phyloP scores from a whole-genome alignment of 2,113 vertebrate genomes.

The Salvelinus namaycush region DNA sequence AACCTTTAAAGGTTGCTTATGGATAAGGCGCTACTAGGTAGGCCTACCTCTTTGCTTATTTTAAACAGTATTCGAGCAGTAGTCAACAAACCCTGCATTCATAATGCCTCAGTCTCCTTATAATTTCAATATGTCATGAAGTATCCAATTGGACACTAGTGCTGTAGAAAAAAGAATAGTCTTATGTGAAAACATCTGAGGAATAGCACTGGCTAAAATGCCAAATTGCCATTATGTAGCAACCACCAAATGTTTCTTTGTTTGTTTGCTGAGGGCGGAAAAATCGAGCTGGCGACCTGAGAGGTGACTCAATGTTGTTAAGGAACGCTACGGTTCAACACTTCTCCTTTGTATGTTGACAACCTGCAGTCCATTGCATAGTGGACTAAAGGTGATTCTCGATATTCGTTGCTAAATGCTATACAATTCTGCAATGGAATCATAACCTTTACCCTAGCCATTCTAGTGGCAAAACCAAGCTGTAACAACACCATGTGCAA shows the following conservation, averaged over 20 bases:
- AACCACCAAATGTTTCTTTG: slow-evolving; percentile 50
- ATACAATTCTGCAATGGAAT: background rate
- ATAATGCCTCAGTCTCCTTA: background rate
- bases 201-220: background rate
- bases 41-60: too few species aligned
- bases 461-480: background rate
- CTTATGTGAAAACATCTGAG: background rate
- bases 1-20: too few species aligned
- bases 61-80: background rate
- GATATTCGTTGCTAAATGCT: background rate
- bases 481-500: background rate
- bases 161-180: background rate
- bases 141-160: background rate
- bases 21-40: too few species aligned
- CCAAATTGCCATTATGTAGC: slow-evolving; percentile 43
- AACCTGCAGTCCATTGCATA: background rate
- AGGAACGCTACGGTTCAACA: slow-evolving; percentile 6
- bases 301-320: slow-evolving; percentile 35
- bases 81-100: background rate
- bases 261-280: slow-evolving; percentile 39
- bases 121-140: background rate
- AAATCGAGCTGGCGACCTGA: slow-evolving; percentile 46
- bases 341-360: slow-evolving; percentile 28
- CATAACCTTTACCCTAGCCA: background rate
- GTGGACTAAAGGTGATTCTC: background rate